These are phyloP conservation scores for Adrianichthys oophorus DNA, from an alignment of 2,797 vertebrate species.

Conservation along the genomic window DNA sequence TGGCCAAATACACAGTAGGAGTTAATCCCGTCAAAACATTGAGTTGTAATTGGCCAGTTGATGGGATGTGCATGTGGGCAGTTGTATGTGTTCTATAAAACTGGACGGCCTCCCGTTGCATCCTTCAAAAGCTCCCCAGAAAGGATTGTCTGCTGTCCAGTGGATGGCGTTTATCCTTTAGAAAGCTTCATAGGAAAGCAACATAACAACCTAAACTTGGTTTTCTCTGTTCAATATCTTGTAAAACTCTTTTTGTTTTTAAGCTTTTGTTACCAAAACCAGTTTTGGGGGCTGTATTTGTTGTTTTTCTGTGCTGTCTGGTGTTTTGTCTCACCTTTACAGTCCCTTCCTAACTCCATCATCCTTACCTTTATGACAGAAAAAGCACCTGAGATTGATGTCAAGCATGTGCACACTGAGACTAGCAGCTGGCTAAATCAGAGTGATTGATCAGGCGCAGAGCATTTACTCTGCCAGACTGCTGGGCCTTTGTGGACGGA, in stretches of 20 bases:
- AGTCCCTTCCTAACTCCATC: slow-evolving; percentile 33
- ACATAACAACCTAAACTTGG: slow-evolving; percentile 1
- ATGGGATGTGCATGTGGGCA: slow-evolving; percentile 35
- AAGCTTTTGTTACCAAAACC: slow-evolving; percentile 23
- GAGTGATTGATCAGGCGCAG: slow-evolving; percentile 76
- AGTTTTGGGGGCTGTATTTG: slow-evolving; percentile 24
- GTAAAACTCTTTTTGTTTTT: slow-evolving; percentile 14
- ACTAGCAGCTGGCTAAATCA: slow-evolving; percentile 70
- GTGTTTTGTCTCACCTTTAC: slow-evolving; percentile 47
- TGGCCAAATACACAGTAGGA: slow-evolving; percentile 67
- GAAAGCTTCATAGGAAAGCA: slow-evolving; percentile 8
- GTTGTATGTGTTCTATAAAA: slow-evolving; percentile 31
- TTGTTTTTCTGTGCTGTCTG: slow-evolving; percentile 36
- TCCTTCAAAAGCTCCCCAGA: slow-evolving; percentile 22
- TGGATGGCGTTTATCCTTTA: slow-evolving; percentile 12
- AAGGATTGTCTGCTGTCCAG: slow-evolving; percentile 2
- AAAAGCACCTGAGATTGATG: slow-evolving; percentile 64
- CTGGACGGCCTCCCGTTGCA: slow-evolving; percentile 35
- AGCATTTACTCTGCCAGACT: slow-evolving; percentile 75
- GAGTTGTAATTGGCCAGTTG: slow-evolving; percentile 63
- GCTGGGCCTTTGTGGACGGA: slow-evolving; percentile 78
- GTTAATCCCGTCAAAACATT: slow-evolving; percentile 68
- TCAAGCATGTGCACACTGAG: slow-evolving; percentile 47
- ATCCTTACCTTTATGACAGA: slow-evolving; percentile 14
- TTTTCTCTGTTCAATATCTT: slow-evolving; percentile 11